These are phyloP conservation scores for Lasioglossum figueresi DNA, from an alignment of 2,888 invertebrate genomes.

Conservation along the genomic window DNA sequence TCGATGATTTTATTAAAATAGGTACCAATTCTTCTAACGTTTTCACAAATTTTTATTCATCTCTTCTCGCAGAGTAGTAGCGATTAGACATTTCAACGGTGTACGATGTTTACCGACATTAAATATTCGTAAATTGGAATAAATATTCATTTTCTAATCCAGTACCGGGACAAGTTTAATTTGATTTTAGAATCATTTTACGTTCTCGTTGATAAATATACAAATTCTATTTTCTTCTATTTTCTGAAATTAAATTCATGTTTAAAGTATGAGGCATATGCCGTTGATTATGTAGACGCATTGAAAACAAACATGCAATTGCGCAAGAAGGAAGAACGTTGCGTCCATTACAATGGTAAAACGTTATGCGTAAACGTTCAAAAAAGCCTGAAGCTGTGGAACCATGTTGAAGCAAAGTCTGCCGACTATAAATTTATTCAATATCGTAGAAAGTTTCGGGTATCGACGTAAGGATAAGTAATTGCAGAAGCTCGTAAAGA, in stretches of 20 bases:
- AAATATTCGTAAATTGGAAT: background rate
- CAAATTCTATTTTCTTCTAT: background rate
- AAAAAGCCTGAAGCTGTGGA: background rate
- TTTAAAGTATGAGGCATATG: background rate
- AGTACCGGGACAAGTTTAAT: background rate
- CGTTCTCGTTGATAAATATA: background rate
- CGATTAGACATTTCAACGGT: background rate
- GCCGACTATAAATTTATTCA: background rate
- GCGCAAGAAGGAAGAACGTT: background rate
- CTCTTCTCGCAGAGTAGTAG: background rate
- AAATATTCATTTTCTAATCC: background rate
- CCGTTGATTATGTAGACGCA: background rate
- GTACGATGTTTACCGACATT: background rate
- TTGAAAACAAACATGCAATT: background rate
- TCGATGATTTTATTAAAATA: background rate
- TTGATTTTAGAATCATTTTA: background rate
- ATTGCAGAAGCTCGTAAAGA: slow-evolving; percentile 1
- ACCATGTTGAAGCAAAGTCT: background rate
- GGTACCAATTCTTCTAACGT: background rate
- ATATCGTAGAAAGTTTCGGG: background rate
- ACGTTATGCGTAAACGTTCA: background rate
- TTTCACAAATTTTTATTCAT: background rate
- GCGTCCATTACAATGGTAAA: background rate
- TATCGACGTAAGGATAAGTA: background rate
- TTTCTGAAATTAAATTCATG: background rate